Percentiles rank a stretch among this genome's conserved stretches.
Evolutionary conservation across 2,797 vertebrate genomes (phyloP).

Genomic region (Anniella stebbinsi): DNA sequence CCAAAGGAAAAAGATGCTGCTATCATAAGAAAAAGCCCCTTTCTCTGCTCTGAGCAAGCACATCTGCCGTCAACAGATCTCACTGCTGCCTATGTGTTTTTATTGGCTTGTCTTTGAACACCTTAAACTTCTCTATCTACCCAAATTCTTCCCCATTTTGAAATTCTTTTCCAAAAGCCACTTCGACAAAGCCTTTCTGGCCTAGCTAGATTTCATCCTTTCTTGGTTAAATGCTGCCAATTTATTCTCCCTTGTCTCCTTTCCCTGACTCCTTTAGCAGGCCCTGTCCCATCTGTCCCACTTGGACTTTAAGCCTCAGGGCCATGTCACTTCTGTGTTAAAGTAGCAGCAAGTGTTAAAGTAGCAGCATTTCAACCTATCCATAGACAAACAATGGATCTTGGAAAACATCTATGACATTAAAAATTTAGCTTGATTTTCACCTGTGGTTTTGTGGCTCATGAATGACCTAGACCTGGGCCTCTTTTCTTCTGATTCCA

Average conservation of each 20-base stretch:
- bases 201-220: neutral
- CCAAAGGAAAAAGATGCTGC: too few species aligned
- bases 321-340: neutral
- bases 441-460: neutral
- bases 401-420: neutral
- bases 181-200: neutral
- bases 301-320: neutral
- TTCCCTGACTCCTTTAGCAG: neutral
- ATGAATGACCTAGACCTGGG: neutral
- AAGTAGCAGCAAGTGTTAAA: neutral
- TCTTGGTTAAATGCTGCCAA: neutral
- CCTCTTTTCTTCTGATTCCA: conserved; percentile 7
- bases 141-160: neutral
- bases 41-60: neutral
- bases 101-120: neutral
- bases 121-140: neutral
- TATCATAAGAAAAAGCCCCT: neutral
- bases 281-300: too few species aligned
- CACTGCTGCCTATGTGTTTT: neutral
- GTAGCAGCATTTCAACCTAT: neutral
- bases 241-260: neutral
- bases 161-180: neutral
- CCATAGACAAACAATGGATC: conserved; percentile 7
- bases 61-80: neutral
- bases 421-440: conserved; percentile 28